These are phyloP conservation scores for Chloroceryle aenea DNA, from an alignment of 2,113 vertebrate genomes.

Conservation along the genomic window DNA sequence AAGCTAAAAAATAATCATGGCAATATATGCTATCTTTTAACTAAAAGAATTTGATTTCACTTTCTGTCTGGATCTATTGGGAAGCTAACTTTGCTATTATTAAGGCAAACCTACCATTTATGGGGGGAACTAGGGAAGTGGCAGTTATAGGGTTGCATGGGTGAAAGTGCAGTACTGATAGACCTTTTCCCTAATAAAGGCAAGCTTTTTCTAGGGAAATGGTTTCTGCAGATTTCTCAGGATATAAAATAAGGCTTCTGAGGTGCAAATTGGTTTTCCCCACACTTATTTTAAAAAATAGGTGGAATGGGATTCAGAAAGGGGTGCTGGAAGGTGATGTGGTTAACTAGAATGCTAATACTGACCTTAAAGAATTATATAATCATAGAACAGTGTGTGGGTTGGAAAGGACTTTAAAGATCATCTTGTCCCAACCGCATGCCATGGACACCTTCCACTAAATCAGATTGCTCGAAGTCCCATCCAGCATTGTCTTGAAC, in stretches of 20 bases:
- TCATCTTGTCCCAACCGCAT: neutral
- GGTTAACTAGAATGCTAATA: neutral
- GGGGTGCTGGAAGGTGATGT: fast-evolving
- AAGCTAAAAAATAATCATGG: neutral
- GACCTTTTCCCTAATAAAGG: neutral
- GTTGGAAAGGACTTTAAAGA: neutral
- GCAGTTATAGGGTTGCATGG: fast-evolving
- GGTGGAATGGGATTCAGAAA: neutral
- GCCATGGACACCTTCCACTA: neutral
- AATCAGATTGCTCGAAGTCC: neutral
- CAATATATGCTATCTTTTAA: neutral
- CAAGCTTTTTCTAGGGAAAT: neutral
- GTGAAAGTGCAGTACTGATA: neutral
- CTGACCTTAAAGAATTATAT: neutral
- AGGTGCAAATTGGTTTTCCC: neutral
- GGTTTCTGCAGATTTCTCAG: neutral
- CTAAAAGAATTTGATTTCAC: neutral
- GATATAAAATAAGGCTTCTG: neutral
- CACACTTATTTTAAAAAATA: neutral
- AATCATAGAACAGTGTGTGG: neutral
- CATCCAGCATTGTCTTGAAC: neutral
- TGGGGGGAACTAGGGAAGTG: neutral
- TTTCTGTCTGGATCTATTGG: neutral
- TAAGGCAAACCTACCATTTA: neutral
- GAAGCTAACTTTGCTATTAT: neutral